Percentiles rank a stretch among this genome's conserved stretches.
Conservation (phyloP, 2,797 vertebrate genomes). For the Neoniphon sammara region DNA sequence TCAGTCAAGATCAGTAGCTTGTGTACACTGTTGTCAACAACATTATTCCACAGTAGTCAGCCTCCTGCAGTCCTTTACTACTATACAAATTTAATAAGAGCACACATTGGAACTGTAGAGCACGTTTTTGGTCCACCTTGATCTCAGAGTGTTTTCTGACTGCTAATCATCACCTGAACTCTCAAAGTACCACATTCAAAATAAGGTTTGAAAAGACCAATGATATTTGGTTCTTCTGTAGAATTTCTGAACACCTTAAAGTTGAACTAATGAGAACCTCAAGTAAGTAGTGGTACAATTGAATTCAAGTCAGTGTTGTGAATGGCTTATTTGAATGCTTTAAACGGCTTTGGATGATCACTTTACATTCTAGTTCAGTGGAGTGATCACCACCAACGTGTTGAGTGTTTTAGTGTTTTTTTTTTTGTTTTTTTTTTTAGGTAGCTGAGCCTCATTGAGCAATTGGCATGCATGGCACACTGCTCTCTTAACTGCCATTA, state of each 20-base stretch:
- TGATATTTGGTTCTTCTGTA: constrained; percentile 11
- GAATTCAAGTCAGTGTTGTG: constrained; percentile 53
- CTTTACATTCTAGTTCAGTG: constrained; percentile 47
- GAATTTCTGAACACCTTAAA: constrained; percentile 46
- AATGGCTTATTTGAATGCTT: constrained; percentile 45
- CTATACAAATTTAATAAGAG: constrained; percentile 56
- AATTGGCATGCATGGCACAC: constrained; percentile 62
- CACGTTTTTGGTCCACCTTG: constrained; percentile 54
- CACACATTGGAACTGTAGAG: constrained; percentile 42
- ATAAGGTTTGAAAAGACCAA: constrained; percentile 41
- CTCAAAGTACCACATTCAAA: constrained; percentile 44
- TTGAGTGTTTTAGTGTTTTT: constrained; percentile 37
- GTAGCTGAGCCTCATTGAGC: constrained; percentile 66
- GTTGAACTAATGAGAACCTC: constrained; percentile 62
- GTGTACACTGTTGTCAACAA: constrained; percentile 26
- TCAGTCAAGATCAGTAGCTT: constrained; percentile 38
- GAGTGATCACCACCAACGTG: constrained; percentile 31
- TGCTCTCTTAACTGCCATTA: constrained; percentile 68
- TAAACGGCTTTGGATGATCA: constrained; percentile 55
- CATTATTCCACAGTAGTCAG: constrained; percentile 5
- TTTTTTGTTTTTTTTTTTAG: constrained; percentile 5
- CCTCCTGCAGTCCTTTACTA: constrained; percentile 45
- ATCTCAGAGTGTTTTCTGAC: constrained; percentile 51
- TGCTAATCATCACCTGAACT: constrained; percentile 51
- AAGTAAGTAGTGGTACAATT: constrained; percentile 47